phyloP scores from a whole-genome alignment of 1,140 invertebrate species.

The Leptoteleia sp. region DNA sequence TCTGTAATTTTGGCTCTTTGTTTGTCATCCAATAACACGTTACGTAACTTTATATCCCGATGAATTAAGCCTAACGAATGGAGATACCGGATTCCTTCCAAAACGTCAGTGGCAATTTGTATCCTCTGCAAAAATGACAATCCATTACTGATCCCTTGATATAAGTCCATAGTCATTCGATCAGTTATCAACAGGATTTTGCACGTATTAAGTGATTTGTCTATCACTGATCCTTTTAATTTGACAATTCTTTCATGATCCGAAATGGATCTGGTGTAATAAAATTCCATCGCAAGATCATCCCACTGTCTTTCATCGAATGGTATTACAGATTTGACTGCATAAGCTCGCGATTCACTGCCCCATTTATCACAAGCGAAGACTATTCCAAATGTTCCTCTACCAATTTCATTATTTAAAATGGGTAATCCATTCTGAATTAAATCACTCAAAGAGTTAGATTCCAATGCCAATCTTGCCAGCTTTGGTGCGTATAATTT shows the following conservation, averaged over 20 bases:
- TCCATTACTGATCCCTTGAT: constrained; percentile 88
- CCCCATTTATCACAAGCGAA: constrained; percentile 92
- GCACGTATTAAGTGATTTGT: no score
- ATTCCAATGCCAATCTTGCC: constrained; percentile 91
- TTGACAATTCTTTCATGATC: constrained; percentile 91
- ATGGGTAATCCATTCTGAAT: constrained; percentile 89
- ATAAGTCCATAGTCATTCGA: constrained; percentile 88
- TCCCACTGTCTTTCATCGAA: constrained; percentile 96
- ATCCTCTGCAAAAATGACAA: constrained; percentile 85
- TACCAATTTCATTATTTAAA: constrained; percentile 90
- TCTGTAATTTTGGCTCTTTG: constrained; percentile 92
- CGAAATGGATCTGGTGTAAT: constrained; percentile 92
- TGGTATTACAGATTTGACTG: constrained; percentile 95
- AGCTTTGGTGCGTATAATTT: constrained; percentile 91
- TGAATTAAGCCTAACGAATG: constrained; percentile 94
- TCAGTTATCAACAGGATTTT: constrained; percentile 91
- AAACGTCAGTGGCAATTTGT: constrained; percentile 91
- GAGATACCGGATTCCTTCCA: constrained; percentile 92
- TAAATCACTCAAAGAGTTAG: constrained; percentile 90
- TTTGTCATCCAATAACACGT: constrained; percentile 89
- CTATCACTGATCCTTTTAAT: constrained; percentile 74
- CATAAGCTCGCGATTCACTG: constrained; percentile 86
- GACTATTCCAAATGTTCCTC: constrained; percentile 96
- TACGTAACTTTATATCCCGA: constrained; percentile 95
- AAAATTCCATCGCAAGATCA: constrained; percentile 95